A percentile compares a stretch with the other conserved stretches of the same genome.
Evolutionary conservation across 1,140 invertebrate genomes (phyloP).

Genomic region (Metaphire vulgaris): DNA sequence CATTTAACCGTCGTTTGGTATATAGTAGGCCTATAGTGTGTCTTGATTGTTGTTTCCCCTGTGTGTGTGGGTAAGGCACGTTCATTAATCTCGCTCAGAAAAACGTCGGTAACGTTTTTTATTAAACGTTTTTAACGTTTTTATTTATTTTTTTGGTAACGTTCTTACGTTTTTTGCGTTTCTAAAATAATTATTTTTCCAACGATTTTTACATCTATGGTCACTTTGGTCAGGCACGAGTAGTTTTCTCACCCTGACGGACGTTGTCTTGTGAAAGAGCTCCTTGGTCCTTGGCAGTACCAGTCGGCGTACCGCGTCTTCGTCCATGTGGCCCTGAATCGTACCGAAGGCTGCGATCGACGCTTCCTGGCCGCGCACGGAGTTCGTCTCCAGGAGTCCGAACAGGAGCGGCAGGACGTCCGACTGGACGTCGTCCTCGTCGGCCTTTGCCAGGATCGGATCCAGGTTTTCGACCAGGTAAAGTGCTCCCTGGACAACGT

Average conservation of each 20-base stretch:
- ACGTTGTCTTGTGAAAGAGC: conserved; percentile 76
- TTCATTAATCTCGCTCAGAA: too few relatives aligned
- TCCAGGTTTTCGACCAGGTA: conserved; percentile 86
- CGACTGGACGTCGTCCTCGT: conserved; percentile 65
- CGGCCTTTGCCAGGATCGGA: conserved; percentile 79
- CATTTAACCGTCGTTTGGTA: too few relatives aligned
- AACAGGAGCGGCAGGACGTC: conserved; percentile 84
- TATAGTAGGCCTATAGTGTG: too few relatives aligned
- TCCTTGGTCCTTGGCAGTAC: conserved; percentile 78
- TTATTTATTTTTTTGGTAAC: too few relatives aligned
- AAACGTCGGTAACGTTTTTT: too few relatives aligned
- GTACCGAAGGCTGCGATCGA: conserved; percentile 79
- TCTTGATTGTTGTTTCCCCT: too few relatives aligned
- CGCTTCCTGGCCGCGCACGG: conserved; percentile 73
- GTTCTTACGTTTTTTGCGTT: too few relatives aligned
- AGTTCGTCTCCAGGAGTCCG: conserved; percentile 78
- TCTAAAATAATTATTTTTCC: too few relatives aligned
- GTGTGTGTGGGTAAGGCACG: too few relatives aligned
- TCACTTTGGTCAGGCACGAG: too few relatives aligned
- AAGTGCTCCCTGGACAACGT: conserved; percentile 77
- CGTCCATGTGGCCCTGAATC: conserved; percentile 76
- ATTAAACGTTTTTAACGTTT: too few relatives aligned
- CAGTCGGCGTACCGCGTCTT: conserved; percentile 69
- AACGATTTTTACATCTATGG: too few relatives aligned
- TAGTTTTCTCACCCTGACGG: conserved; percentile 50